These are phyloP conservation scores for Philotrypesis tridentata DNA, from an alignment of 1,140 invertebrate species.

Conservation along the genomic window DNA sequence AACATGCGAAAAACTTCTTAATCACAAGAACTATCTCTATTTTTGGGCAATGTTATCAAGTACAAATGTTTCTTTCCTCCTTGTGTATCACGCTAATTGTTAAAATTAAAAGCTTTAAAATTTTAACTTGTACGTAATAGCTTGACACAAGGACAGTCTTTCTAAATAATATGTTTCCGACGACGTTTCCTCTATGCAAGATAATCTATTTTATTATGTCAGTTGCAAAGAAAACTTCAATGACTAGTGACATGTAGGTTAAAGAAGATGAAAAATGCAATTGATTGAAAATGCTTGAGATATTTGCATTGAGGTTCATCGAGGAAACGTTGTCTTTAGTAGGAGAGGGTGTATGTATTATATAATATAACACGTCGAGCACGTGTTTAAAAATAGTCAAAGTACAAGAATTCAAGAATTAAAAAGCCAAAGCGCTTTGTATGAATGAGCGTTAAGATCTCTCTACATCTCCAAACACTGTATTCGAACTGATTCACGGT, in stretches of 20 bases:
- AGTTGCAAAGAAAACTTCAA: background rate
- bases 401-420: conserved; percentile 47
- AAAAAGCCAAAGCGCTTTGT: conserved; percentile 26
- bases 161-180: conserved; percentile 37
- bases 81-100: conserved; percentile 52
- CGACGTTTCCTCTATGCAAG: conserved; percentile 3
- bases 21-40: conserved; percentile 47
- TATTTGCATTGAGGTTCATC: conserved; percentile 3
- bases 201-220: conserved; percentile 42
- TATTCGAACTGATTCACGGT: conserved; percentile 43
- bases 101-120: conserved; percentile 54
- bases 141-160: conserved; percentile 33
- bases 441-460: background rate
- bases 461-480: conserved; percentile 29
- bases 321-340: conserved; percentile 3
- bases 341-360: conserved; percentile 44
- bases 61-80: conserved; percentile 50
- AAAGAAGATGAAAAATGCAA: conserved; percentile 32
- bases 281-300: conserved; percentile 7
- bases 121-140: conserved; percentile 58
- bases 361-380: conserved; percentile 18
- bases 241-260: conserved; percentile 26
- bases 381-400: conserved; percentile 44
- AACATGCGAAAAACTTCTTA: background rate
- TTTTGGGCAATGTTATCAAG: conserved; percentile 52